Conservation (phyloP, 2,113 vertebrate species). For the Camelus dromedarius region DNA sequence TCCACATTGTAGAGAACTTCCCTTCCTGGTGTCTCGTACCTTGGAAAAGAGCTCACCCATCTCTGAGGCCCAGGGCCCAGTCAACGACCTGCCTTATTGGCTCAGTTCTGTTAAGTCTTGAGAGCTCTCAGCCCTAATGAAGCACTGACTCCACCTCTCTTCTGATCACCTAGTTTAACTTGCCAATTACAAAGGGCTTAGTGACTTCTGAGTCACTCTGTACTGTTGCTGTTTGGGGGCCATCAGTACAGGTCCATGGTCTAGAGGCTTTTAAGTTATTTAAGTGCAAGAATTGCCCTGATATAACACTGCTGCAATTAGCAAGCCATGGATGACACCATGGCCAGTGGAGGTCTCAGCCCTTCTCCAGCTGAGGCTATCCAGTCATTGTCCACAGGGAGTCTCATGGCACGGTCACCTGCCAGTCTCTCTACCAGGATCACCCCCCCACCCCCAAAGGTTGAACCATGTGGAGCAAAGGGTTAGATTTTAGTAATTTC, state of each 20-base stretch:
- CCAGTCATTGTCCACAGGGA: accelerated
- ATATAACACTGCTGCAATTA: neutral
- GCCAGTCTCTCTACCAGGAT: neutral
- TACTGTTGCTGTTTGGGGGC: neutral
- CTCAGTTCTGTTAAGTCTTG: neutral
- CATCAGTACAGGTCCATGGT: accelerated
- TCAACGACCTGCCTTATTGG: accelerated
- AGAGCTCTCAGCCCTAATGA: neutral
- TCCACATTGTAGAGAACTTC: neutral
- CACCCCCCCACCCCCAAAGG: too few relatives aligned
- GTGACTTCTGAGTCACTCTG: neutral
- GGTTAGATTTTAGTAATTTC: neutral
- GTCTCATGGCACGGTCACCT: accelerated
- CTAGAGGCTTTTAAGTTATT: neutral
- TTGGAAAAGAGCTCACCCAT: neutral
- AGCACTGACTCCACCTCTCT: neutral
- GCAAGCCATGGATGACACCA: neutral
- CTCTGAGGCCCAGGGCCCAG: neutral
- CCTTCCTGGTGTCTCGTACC: accelerated
- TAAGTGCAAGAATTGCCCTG: neutral
- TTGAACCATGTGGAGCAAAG: neutral
- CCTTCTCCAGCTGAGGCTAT: neutral
- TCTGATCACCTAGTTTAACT: neutral
- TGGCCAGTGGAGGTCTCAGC: neutral
- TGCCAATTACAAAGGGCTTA: neutral